phyloP scores from a whole-genome alignment of 2,888 invertebrate genomes.

The Heliconius cydno region DNA sequence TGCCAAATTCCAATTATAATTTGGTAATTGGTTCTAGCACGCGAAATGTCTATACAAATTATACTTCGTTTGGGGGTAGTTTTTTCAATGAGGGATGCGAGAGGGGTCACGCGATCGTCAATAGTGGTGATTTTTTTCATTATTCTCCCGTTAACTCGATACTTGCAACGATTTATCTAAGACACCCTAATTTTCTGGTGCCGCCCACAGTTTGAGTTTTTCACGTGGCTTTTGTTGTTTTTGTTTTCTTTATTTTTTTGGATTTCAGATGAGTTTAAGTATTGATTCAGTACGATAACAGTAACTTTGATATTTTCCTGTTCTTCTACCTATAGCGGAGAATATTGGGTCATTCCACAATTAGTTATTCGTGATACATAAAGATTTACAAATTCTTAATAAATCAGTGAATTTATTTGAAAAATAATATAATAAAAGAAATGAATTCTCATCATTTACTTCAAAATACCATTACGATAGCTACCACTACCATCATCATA shows the following conservation, averaged over 20 bases:
- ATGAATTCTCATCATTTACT: background rate
- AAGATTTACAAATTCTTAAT: background rate
- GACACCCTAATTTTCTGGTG: slow-evolving; percentile 37
- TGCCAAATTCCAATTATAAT: slow-evolving; percentile 77
- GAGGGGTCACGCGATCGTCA: slow-evolving; percentile 69
- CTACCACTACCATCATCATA: background rate
- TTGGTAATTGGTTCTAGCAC: slow-evolving; percentile 75
- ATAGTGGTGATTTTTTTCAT: slow-evolving; percentile 80
- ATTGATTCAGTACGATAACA: background rate
- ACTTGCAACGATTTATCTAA: slow-evolving; percentile 70
- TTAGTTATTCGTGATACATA: background rate
- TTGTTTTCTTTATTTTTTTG: background rate
- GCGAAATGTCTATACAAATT: slow-evolving; percentile 83
- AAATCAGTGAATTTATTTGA: background rate
- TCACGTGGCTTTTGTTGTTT: background rate
- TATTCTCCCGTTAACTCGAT: slow-evolving; percentile 82
- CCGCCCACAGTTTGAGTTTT: slow-evolving; percentile 9
- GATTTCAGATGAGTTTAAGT: background rate
- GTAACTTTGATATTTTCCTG: background rate
- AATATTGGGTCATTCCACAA: background rate
- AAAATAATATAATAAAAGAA: background rate
- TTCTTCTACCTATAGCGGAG: background rate
- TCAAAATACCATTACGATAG: background rate
- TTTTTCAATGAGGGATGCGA: slow-evolving; percentile 63
- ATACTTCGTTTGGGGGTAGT: slow-evolving; percentile 70